phyloP scores from a whole-genome alignment of 2,797 vertebrate species.

The Florisuga fusca region DNA sequence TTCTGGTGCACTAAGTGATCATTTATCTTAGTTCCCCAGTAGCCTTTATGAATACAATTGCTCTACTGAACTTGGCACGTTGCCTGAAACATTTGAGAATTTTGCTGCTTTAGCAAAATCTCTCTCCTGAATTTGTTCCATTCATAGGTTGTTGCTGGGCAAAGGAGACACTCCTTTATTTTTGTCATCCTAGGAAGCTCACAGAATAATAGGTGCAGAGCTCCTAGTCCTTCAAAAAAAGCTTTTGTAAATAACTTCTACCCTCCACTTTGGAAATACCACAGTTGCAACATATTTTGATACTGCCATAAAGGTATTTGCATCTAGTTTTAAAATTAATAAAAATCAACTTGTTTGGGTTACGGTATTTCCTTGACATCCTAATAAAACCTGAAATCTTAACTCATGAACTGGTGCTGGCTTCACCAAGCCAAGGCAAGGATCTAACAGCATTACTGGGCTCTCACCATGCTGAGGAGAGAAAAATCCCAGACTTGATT shows the following conservation, averaged over 20 bases:
- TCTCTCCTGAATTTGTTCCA: not conserved
- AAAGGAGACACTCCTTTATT: not conserved
- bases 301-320: not conserved
- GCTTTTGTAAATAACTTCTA: slow-evolving; percentile 28
- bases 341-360: not conserved
- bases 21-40: not conserved
- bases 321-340: not conserved
- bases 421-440: not conserved
- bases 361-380: slow-evolving; percentile 55
- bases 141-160: not conserved
- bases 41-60: not conserved
- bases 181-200: slow-evolving; percentile 10
- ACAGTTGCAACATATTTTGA: not conserved
- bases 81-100: not conserved
- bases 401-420: not conserved
- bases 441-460: not conserved
- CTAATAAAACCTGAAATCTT: slow-evolving; percentile 27
- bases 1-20: not conserved
- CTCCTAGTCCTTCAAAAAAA: not conserved
- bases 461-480: not conserved
- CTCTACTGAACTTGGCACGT: not conserved
- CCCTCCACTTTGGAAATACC: not conserved
- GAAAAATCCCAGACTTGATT: not conserved
- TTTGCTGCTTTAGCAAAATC: not conserved
- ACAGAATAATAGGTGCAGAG: not conserved